Evolutionary conservation across 2,888 invertebrate species (phyloP), one percentile per base, ranked within the genome.

Genomic region (Sylvicola fuscatus): DNA sequence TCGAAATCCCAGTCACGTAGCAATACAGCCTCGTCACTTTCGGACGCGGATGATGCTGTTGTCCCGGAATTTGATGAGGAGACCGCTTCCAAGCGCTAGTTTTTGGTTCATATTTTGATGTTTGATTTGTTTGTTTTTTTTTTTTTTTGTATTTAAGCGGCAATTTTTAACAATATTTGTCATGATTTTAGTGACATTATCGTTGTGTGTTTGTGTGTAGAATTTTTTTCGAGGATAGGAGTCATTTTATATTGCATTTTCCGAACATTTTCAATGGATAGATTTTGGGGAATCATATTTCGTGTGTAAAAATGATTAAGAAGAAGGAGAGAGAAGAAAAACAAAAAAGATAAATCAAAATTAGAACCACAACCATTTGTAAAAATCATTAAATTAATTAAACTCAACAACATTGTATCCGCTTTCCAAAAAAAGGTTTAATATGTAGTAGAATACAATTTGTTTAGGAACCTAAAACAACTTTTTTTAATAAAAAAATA

Each of bases 1-100:
- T 80, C 79, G 58, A 84, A 77, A 61, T 84, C 79, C 84, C 83
- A 84, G 51, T 84, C 83, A 59, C 80, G 78, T 46, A 84, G 65
- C 43, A 84, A 66, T 37, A 75, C 73, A 42, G 79, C 78, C 55
- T 82, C 82, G 52, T 81, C 81, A 48, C 72, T 64, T 50, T 74
- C 73, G 37, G 69, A 66, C 47, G 46, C 44, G 15, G 37, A 35
- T 26, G 40, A 37, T 36, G 42, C 38, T 33, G 45, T 41, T 28
- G 42, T 39, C 33, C 41, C 38, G 14, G 56, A 53, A 44, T 53
- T 32, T 27, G 36, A 33, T 34, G 13, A 3, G n/a, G 15, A n/a
- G 6, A 21, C 26, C 26, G 33, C 26, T 33, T 17, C 17, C 12
- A 17, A 11, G 5, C 29, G 12, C 14, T n/a, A 29, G 5, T n/a